Percentiles rank a stretch among this genome's conserved stretches.
Evolutionary conservation across 35 echinoderm and acorn worm species (phyloP).

Genomic region (Ptychodera flava): DNA sequence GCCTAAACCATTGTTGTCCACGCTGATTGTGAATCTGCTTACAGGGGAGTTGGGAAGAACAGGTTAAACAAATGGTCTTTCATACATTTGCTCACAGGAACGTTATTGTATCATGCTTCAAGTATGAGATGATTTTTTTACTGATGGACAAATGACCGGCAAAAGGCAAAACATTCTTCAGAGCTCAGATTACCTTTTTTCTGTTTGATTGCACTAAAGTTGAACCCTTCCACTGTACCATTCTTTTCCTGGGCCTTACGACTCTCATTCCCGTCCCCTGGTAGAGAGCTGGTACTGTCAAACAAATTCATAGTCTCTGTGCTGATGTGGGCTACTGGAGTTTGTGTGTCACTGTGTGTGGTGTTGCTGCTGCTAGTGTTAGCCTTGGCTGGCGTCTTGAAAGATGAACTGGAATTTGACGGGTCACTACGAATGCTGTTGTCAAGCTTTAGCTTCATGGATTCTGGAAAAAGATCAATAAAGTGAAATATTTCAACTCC

Average conservation of each 20-base stretch:
- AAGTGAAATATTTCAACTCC: neutral
- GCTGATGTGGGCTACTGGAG: neutral
- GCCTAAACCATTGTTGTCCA: too few species aligned
- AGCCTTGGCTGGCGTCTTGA: neutral
- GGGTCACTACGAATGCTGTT: neutral
- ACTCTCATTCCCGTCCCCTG: neutral
- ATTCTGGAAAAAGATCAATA: neutral
- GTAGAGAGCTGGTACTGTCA: slow-evolving; percentile 42
- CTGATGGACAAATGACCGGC: too few species aligned
- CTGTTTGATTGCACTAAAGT: slow-evolving; percentile 52
- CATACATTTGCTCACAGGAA: too few species aligned
- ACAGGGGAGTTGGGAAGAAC: too few species aligned
- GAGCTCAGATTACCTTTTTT: slow-evolving; percentile 27
- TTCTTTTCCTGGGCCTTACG: neutral
- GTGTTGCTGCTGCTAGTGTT: neutral
- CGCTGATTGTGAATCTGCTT: too few species aligned
- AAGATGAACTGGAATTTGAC: neutral
- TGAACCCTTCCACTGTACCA: slow-evolving; percentile 5
- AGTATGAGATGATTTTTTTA: too few species aligned
- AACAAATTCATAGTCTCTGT: slow-evolving; percentile 60
- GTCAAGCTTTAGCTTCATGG: neutral
- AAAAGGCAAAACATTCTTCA: too few species aligned
- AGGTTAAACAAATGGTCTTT: too few species aligned
- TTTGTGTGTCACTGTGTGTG: neutral
- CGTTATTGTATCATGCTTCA: too few species aligned